Conservation (phyloP, 2,888 invertebrate species). For the Automeris io region DNA sequence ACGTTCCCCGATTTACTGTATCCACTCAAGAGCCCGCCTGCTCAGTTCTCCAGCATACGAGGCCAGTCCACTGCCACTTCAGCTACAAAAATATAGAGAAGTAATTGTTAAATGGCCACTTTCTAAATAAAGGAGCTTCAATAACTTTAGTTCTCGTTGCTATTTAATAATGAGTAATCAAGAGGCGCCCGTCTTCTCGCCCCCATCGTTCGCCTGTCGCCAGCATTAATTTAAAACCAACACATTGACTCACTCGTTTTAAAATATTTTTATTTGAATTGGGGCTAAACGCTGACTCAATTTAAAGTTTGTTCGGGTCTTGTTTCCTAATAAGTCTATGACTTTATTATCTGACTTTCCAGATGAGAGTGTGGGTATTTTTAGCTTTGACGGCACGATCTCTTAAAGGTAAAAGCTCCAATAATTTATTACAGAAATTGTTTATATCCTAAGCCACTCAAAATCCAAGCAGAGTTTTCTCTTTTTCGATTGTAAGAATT, state of each 20-base stretch:
- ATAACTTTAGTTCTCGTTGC: conserved; percentile 3
- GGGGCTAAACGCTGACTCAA: conserved; percentile 33
- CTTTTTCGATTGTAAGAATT: too few relatives aligned
- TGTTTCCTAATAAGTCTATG: conserved; percentile 6
- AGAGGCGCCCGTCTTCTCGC: conserved; percentile 25
- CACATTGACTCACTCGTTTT: conserved; percentile 40
- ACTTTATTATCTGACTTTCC: conserved; percentile 4
- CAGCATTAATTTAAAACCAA: conserved; percentile 36
- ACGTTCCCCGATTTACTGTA: too few relatives aligned
- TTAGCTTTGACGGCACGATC: neutral
- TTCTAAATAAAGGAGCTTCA: neutral
- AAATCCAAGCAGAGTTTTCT: too few relatives aligned
- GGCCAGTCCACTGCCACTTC: too few relatives aligned
- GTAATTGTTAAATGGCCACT: neutral
- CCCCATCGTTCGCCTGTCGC: conserved; percentile 29
- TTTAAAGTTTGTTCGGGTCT: conserved; percentile 14
- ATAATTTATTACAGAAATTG: too few relatives aligned
- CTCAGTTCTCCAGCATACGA: too few relatives aligned
- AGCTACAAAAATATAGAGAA: too few relatives aligned
- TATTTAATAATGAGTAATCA: conserved; percentile 35
- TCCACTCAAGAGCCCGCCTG: too few relatives aligned
- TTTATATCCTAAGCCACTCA: too few relatives aligned
- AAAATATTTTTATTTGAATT: conserved; percentile 36
- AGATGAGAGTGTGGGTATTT: conserved; percentile 2
- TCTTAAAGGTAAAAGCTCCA: too few relatives aligned